phyloP scores from a whole-genome alignment of 1,140 invertebrate species.

The Phenacoccus solenopsis region DNA sequence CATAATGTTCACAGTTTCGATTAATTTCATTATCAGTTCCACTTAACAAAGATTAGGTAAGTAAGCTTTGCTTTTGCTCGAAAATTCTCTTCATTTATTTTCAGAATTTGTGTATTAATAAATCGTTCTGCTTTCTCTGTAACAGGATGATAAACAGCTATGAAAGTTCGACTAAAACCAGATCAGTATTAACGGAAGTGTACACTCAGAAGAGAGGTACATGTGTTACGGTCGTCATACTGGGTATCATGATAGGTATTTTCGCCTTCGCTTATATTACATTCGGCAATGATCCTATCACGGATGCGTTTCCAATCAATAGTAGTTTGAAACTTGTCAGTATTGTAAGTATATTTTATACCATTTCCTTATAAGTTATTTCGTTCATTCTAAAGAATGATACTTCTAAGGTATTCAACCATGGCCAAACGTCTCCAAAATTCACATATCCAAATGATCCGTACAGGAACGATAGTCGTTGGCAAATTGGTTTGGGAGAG shows the following conservation, averaged over 20 bases:
- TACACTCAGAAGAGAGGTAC: conserved; percentile 4
- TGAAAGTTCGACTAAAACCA: conserved; percentile 6
- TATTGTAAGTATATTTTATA: background rate
- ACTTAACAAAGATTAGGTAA: background rate
- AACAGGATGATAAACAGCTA: conserved; percentile 4
- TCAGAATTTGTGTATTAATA: background rate
- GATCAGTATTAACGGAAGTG: background rate
- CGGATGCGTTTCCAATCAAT: background rate
- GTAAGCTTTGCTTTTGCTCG: background rate
- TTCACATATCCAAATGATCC: conserved; percentile 6
- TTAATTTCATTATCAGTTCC: background rate
- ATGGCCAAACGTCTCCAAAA: conserved; percentile 4
- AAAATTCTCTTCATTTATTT: background rate
- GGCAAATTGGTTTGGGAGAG: conserved; percentile 64
- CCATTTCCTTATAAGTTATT: background rate
- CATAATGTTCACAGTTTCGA: background rate
- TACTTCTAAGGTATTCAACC: background rate
- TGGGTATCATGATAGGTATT: background rate
- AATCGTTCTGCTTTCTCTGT: too few relatives aligned
- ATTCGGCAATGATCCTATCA: background rate
- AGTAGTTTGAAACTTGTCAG: background rate
- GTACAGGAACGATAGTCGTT: conserved; percentile 40
- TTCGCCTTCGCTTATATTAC: conserved; percentile 5
- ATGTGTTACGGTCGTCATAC: background rate
- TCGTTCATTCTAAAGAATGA: background rate